These are phyloP conservation scores for Monodelphis domestica DNA, from an alignment of 2,797 vertebrate species.

Conservation along the genomic window DNA sequence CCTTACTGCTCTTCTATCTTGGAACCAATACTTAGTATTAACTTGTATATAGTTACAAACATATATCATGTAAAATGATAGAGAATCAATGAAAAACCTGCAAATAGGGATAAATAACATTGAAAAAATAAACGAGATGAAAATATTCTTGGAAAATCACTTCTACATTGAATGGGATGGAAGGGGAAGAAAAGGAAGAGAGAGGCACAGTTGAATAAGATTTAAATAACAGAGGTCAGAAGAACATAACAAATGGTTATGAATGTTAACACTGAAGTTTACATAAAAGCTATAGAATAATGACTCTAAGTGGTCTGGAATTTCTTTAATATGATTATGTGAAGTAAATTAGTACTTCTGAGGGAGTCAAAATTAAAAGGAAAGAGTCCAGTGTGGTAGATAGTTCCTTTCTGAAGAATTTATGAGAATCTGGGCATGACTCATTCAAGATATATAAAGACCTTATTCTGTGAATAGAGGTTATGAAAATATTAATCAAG, in stretches of 20 bases:
- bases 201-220: conserved; percentile 63
- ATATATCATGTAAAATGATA: not conserved
- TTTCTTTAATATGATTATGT: conserved; percentile 55
- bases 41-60: too few species aligned
- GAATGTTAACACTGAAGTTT: conserved; percentile 50
- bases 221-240: conserved; percentile 59
- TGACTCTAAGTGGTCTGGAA: conserved; percentile 8
- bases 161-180: conserved; percentile 48
- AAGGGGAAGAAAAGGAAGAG: not conserved
- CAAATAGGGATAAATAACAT: conserved; percentile 69
- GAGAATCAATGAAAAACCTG: not conserved
- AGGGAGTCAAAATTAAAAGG: not conserved
- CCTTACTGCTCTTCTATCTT: too few species aligned
- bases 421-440: not conserved
- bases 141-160: conserved; percentile 64
- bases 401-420: not conserved
- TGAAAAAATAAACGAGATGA: conserved; percentile 66
- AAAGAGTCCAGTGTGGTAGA: not conserved
- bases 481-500: not conserved
- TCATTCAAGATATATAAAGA: not conserved
- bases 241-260: conserved; percentile 25
- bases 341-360: not conserved
- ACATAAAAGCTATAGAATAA: conserved; percentile 47
- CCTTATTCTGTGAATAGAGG: not conserved
- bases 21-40: too few species aligned